phyloP scores from a whole-genome alignment of 2,888 invertebrate genomes.

The Phrixothrix hirtus region DNA sequence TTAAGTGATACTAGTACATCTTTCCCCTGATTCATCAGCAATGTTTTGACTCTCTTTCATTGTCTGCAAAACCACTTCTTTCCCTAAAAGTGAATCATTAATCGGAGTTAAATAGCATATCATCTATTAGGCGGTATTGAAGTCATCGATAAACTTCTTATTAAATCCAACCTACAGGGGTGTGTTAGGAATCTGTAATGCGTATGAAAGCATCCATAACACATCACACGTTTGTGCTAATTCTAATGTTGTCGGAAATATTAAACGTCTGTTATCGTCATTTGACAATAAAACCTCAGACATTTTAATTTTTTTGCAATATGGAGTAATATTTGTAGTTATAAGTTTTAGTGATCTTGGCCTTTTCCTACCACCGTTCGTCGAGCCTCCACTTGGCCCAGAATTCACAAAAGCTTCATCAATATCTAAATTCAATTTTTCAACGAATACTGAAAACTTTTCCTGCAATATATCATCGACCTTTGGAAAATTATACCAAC shows the following conservation, averaged over 20 bases:
- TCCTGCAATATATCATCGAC: neutral
- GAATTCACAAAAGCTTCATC: no score
- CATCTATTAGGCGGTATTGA: neutral
- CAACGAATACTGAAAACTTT: no score
- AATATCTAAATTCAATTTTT: no score
- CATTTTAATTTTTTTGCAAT: neutral
- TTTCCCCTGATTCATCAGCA: slow-evolving; percentile 33
- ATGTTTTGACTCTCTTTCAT: slow-evolving; percentile 35
- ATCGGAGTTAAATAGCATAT: slow-evolving; percentile 1
- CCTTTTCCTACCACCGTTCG: no score
- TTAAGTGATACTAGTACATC: slow-evolving; percentile 40
- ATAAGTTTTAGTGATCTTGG: no score
- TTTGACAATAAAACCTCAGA: neutral
- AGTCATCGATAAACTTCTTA: slow-evolving; percentile 12
- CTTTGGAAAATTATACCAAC: slow-evolving; percentile 8
- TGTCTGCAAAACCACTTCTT: slow-evolving; percentile 36
- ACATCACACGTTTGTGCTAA: neutral
- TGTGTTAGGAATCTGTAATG: neutral
- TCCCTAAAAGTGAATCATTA: slow-evolving; percentile 3
- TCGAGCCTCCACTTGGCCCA: no score
- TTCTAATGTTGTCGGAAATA: neutral
- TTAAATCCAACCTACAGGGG: slow-evolving; percentile 35
- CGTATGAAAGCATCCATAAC: neutral
- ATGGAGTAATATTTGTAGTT: neutral
- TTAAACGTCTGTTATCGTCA: neutral